Base-by-base conservation (phyloP, 2,113 vertebrate species). In the Tautogolabrus adspersus region DNA sequence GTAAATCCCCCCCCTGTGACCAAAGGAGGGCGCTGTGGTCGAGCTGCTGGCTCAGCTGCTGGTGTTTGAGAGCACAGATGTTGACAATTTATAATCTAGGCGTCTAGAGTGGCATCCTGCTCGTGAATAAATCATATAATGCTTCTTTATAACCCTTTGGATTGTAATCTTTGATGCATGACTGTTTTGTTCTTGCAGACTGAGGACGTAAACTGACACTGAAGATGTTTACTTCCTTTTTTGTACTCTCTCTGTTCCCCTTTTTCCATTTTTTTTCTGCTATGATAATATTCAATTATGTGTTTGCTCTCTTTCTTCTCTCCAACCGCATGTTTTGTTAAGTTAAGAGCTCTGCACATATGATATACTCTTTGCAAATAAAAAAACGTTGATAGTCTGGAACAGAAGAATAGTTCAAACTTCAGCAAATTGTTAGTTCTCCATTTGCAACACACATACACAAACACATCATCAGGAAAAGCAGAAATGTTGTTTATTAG, bases 21-120 rank as follows among this genome's bases (percentile, higher is more conserved):
- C 90, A 85, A 66, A 61, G 18, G 87, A 84, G 86, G 90, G 83
- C 63, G 52, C 77, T 79, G 42, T 86, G 71, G 67, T 66, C 71
- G 70, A 73, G 62, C 37, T 81, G 47, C 37, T 61, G 44, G 21
- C 16, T 38, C 8, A 0, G 19, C 30, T 66, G 40, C 13, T 30
- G 5, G 1, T 47, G 44, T 69, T 1, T 62, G 30, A 59, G 47
- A 65, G 49, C 61, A 66, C n/a, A 66, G 46, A 66, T 22, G 59
- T 30, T 61, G 57, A 78, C 81, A 69, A 58, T 6, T 42, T 58
- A 19, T 47, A 59, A 77, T 6, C 38, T 18, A 49, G 38, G 59
- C 55, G 60, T 59, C 18, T 1, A 49, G 10, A 63, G 21, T 67
- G 67, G 66, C 63, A 81, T 18, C 9, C 64, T 49, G 44, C 47